Percentiles rank a stretch among this genome's conserved stretches.
Evolutionary conservation across 2,797 vertebrate species (phyloP).

Genomic region (Phaenicophaeus curvirostris): DNA sequence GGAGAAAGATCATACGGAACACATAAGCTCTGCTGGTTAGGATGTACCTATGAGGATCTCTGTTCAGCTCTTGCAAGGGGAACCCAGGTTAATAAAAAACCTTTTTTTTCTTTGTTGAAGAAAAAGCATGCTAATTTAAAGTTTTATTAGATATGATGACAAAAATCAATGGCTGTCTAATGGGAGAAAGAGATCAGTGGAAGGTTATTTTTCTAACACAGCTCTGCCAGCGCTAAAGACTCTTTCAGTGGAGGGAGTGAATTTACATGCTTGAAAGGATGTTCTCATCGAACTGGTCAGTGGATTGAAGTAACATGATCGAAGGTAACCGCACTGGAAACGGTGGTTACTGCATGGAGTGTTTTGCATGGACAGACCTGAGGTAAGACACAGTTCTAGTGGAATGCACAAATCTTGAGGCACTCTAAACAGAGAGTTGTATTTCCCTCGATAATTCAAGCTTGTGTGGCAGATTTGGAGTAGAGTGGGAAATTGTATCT

Average conservation of each 20-base stretch:
- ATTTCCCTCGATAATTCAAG: neutral
- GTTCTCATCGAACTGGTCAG: neutral
- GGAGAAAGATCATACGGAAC: neutral
- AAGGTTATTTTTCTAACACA: neutral
- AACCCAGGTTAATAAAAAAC: neutral
- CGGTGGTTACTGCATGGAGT: neutral
- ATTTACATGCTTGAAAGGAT: neutral
- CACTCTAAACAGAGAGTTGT: neutral
- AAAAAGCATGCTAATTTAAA: neutral
- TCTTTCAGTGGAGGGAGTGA: neutral
- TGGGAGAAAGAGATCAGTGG: neutral
- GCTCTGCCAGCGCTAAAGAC: neutral
- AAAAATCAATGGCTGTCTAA: neutral
- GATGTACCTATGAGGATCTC: neutral
- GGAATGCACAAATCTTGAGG: neutral
- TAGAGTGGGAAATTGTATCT: no score
- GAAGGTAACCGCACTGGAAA: neutral
- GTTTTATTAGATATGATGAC: neutral
- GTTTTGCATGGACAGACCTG: neutral
- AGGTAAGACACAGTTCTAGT: neutral
- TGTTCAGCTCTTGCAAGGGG: neutral
- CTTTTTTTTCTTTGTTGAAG: neutral
- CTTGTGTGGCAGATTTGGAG: neutral
- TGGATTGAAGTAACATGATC: neutral
- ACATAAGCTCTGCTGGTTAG: neutral